These are phyloP conservation scores for Sturnira hondurensis DNA, from an alignment of 2,113 vertebrate genomes.

Conservation along the genomic window DNA sequence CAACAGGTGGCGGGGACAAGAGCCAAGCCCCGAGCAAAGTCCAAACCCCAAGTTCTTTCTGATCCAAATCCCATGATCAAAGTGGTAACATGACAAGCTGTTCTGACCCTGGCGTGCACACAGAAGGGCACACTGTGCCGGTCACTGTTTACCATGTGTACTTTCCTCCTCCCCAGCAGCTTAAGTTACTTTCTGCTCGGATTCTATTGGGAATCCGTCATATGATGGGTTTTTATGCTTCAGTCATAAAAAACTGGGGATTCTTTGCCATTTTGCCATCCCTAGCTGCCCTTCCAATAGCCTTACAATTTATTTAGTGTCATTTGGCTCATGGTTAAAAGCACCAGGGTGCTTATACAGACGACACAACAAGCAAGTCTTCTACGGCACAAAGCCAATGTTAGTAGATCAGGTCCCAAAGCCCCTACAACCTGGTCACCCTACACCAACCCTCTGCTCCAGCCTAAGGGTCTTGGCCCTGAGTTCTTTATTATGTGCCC, in stretches of 20 bases:
- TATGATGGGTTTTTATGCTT: too few species aligned
- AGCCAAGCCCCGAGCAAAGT: neutral
- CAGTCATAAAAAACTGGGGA: neutral
- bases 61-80: conserved; percentile 21
- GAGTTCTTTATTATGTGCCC: neutral
- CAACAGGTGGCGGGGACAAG: neutral
- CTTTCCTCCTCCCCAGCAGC: neutral
- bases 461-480: neutral
- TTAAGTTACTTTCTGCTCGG: neutral
- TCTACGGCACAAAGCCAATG: neutral
- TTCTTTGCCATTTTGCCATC: neutral
- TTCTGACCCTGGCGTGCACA: neutral
- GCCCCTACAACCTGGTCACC: neutral
- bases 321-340: neutral
- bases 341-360: neutral
- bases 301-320: neutral
- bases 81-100: neutral
- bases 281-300: neutral
- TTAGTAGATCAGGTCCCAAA: neutral
- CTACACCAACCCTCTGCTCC: neutral
- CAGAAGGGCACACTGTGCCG: neutral
- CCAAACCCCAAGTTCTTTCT: neutral
- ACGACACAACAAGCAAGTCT: neutral
- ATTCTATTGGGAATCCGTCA: neutral
- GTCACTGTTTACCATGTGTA: neutral